These are phyloP conservation scores for Phrynosoma platyrhinos DNA, from an alignment of 2,113 vertebrate genomes.

Conservation along the genomic window DNA sequence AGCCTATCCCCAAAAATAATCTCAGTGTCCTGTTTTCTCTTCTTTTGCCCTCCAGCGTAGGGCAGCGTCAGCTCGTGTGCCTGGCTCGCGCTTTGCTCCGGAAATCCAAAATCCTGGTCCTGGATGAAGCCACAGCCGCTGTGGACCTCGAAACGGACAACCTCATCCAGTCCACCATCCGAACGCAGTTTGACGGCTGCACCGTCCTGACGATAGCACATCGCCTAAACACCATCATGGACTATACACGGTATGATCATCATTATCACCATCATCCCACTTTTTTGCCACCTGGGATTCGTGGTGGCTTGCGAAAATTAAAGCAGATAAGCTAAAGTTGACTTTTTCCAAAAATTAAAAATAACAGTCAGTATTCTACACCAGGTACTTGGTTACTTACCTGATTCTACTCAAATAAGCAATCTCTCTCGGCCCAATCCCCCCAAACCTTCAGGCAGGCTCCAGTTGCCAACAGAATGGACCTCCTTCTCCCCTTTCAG, in stretches of 20 bases:
- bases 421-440: too few relatives aligned
- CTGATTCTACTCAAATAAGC: too few relatives aligned
- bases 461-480: too few relatives aligned
- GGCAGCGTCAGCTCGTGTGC: constrained; percentile 94
- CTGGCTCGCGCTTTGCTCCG: constrained; percentile 93
- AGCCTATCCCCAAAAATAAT: too few relatives aligned
- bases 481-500: too few relatives aligned
- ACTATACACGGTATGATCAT: constrained; percentile 86
- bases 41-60: constrained; percentile 77
- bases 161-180: constrained; percentile 95
- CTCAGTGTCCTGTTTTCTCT: too few relatives aligned
- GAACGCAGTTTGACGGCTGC: constrained; percentile 90
- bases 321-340: too few relatives aligned
- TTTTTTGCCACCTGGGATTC: neutral
- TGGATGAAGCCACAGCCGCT: constrained; percentile 96
- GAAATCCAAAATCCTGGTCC: constrained; percentile 92
- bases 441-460: too few relatives aligned
- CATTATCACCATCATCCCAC: too few relatives aligned
- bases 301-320: fast-evolving
- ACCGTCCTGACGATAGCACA: constrained; percentile 96
- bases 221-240: constrained; percentile 95
- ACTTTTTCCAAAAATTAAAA: too few relatives aligned
- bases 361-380: too few relatives aligned
- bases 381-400: too few relatives aligned
- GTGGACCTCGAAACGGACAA: constrained; percentile 95